phyloP scores from a whole-genome alignment of 2,113 vertebrate genomes.

The Narcine bancroftii region DNA sequence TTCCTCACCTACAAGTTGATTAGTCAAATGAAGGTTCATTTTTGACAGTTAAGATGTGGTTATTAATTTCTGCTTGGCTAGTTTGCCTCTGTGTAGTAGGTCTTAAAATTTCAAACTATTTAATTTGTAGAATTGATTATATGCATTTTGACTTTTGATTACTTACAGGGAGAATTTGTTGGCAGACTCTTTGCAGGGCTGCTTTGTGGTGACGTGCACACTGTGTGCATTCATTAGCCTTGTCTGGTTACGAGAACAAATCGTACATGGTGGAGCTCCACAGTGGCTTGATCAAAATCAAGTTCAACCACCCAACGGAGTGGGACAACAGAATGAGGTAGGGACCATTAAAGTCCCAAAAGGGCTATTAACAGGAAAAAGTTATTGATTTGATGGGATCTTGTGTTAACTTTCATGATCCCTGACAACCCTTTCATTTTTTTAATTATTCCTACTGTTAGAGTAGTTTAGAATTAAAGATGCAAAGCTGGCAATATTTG shows the following conservation, averaged over 20 bases:
- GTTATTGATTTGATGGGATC: too few relatives aligned
- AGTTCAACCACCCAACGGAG: constrained; percentile 69
- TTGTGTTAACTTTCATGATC: background rate
- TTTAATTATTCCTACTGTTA: background rate
- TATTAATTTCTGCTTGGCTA: too few relatives aligned
- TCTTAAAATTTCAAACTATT: background rate
- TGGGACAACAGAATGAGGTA: constrained; percentile 78
- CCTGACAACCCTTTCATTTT: background rate
- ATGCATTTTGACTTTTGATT: background rate
- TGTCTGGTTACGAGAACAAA: constrained; percentile 94
- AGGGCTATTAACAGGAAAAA: too few relatives aligned
- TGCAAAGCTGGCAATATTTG: background rate
- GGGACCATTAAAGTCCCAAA: background rate
- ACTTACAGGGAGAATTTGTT: constrained; percentile 81
- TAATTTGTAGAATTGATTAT: background rate
- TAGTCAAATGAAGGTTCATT: background rate
- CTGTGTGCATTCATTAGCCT: constrained; percentile 96
- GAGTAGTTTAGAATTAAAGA: background rate
- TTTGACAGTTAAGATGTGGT: background rate
- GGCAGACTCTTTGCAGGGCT: constrained; percentile 91
- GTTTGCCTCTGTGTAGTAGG: too few relatives aligned
- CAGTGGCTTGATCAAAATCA: constrained; percentile 87
- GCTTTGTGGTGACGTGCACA: constrained; percentile 92
- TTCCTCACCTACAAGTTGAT: background rate
- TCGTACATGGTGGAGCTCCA: constrained; percentile 85